A percentile compares a stretch with the other conserved stretches of the same genome.
These are phyloP conservation scores for Campoplex capitator DNA, from an alignment of 2,888 invertebrate genomes.

Conservation along the genomic window DNA sequence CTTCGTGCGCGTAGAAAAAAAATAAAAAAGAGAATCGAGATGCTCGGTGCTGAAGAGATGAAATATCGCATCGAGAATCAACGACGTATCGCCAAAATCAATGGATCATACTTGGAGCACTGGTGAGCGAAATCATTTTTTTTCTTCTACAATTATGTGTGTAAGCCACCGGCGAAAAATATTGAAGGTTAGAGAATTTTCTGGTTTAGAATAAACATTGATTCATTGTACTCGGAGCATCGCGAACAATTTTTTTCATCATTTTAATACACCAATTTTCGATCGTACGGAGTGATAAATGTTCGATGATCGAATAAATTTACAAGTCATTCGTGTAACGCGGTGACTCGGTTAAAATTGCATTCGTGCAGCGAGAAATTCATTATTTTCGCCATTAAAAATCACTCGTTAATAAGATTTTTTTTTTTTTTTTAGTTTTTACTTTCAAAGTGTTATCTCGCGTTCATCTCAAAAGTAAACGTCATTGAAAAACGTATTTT, in stretches of 20 bases:
- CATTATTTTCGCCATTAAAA: not conserved
- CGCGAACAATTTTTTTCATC: not conserved
- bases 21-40: constrained; percentile 63
- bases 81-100: constrained; percentile 66
- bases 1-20: constrained; percentile 19
- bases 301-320: not conserved
- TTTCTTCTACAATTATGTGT: not conserved
- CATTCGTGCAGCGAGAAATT: not conserved
- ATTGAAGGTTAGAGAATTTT: not conserved
- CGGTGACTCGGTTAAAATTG: not conserved
- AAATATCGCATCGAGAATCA: constrained; percentile 72
- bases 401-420: not conserved
- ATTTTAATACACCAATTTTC: not conserved
- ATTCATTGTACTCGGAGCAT: too few species aligned
- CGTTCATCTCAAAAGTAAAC: not conserved
- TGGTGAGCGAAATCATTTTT: constrained; percentile 42
- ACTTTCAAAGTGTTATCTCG: not conserved
- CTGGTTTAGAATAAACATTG: too few species aligned
- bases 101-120: constrained; percentile 67
- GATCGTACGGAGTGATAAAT: not conserved
- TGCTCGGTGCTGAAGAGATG: constrained; percentile 69
- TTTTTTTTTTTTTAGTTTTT: not conserved
- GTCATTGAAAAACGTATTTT: not conserved
- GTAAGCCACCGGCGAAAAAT: not conserved
- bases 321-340: not conserved